A percentile compares a stretch with the other conserved stretches of the same genome.
phyloP scores from a whole-genome alignment of 2,888 invertebrate species.

The Terebella lapidaria region DNA sequence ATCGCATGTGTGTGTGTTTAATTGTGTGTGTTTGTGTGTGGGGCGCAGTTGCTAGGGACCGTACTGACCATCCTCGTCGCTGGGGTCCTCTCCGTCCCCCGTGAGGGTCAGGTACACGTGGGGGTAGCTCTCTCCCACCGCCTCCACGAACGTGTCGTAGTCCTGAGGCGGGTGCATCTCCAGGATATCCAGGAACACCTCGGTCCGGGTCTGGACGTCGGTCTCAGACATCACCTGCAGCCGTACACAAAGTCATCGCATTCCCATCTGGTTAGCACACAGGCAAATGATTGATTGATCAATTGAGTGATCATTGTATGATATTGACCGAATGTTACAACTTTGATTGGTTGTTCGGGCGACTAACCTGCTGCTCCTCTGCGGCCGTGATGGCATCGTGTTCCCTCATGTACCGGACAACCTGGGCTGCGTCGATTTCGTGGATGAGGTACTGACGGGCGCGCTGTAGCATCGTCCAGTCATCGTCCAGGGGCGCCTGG shows the following conservation, averaged over 20 bases:
- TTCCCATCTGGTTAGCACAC: too few species aligned
- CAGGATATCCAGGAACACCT: conserved; percentile 15
- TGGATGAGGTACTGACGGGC: conserved; percentile 10
- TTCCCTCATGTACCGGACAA: conserved; percentile 4
- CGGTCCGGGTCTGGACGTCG: conserved; percentile 4
- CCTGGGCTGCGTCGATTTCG: conserved; percentile 14
- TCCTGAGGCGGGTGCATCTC: conserved; percentile 11
- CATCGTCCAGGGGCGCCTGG: conserved; percentile 8
- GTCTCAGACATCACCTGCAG: background rate
- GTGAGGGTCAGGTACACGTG: conserved; percentile 17
- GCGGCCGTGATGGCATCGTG: background rate
- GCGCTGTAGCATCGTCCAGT: conserved; percentile 9
- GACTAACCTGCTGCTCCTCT: background rate
- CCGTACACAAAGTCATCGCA: too few species aligned
- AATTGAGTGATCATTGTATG: too few species aligned
- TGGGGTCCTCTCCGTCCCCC: conserved; percentile 12
- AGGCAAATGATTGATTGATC: too few species aligned
- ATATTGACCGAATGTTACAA: too few species aligned
- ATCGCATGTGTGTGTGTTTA: background rate
- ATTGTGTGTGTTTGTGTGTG: background rate
- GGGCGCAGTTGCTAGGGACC: background rate
- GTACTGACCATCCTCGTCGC: background rate
- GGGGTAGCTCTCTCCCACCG: conserved; percentile 14
- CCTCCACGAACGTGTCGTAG: conserved; percentile 13
- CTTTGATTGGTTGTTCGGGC: background rate